Base-by-base conservation (phyloP, 2,888 invertebrate species). In the Anoplius nigerrimus region DNA sequence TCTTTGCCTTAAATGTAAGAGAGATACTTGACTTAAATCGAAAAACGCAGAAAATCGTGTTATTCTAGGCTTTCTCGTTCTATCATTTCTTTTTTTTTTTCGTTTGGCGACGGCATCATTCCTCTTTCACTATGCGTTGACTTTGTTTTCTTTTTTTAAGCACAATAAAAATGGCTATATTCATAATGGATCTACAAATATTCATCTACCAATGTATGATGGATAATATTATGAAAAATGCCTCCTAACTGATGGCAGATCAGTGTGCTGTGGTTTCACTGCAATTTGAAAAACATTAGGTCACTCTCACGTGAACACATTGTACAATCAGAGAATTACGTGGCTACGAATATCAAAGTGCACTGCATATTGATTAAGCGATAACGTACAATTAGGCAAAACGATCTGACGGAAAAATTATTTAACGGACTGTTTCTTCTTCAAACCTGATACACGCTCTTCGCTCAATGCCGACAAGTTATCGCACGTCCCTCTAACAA, bases 181-280 rank as follows among this genome's bases (percentile, higher is more conserved):
- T 73, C 75, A 79, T 79, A 75, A 83, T 82, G 79, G 80, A 78
- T 75, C 79, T 80, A 80, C 72, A 80, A 75, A 74, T 75, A 79
- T 62, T 74, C 80, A 78, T 77, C 79, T 79, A 80, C 76, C 76
- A 84, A 84, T 83, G 82, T 76, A 83, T 77, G 85, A 85, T 84
- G 82, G 83, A 86, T 76, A 85, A 80, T 82, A 82, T 82, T 80
- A 85, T 86, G 84, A 87, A 83, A 84, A 82, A 83, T 87, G 87
- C 82, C 85, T 86, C 85, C 83, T 83, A 84, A 84, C 72, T 78
- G 86, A 81, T 86, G 86, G 83, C 82, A 81, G 86, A 88, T 88
- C 88, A 88, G 83, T 88, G 88, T 78, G 88, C 88, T 81, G 88
- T 87, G 78, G 88, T 88, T 82, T 88, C 88, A 80, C 88, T 88